Percentiles rank a stretch among this genome's conserved stretches.
These are phyloP conservation scores for Clarias magur DNA, from an alignment of 2,113 vertebrate species.

Conservation along the genomic window DNA sequence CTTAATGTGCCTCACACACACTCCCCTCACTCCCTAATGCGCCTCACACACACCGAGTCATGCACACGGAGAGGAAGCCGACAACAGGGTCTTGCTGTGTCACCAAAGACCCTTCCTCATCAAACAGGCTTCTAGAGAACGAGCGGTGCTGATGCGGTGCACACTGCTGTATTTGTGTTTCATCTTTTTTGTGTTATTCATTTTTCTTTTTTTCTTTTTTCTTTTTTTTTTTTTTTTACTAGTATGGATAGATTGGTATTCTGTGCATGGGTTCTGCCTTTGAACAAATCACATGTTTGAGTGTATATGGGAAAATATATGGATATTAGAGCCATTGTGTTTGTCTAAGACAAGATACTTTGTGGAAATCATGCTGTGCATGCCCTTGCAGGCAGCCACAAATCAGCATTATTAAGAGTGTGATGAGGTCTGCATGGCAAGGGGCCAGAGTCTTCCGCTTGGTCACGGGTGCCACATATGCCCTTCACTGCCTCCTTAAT, in stretches of 20 bases:
- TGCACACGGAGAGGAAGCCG: slow-evolving; percentile 89
- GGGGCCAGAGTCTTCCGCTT: slow-evolving; percentile 42
- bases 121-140: slow-evolving; percentile 22
- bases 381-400: slow-evolving; percentile 81
- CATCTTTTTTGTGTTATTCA: neutral
- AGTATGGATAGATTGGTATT: slow-evolving; percentile 28
- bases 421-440: slow-evolving; percentile 54
- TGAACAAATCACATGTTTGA: neutral
- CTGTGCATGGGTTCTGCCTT: neutral
- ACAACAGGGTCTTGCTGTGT: slow-evolving; percentile 85
- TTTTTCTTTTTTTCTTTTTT: neutral
- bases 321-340: slow-evolving; percentile 36
- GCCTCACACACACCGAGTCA: slow-evolving; percentile 79
- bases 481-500: slow-evolving; percentile 55
- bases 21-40: slow-evolving; percentile 63
- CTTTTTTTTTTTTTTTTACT: neutral
- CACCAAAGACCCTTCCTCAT: slow-evolving; percentile 56
- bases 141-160: slow-evolving; percentile 9
- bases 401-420: slow-evolving; percentile 61
- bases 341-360: slow-evolving; percentile 67
- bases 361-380: slow-evolving; percentile 82
- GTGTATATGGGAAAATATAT: slow-evolving; percentile 19
- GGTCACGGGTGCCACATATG: slow-evolving; percentile 52
- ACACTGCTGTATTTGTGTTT: slow-evolving; percentile 20
- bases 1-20: slow-evolving; percentile 66